A percentile compares a stretch with the other conserved stretches of the same genome.
Evolutionary conservation across 1,140 invertebrate genomes (phyloP).

Genomic region (Helicoverpa zea): DNA sequence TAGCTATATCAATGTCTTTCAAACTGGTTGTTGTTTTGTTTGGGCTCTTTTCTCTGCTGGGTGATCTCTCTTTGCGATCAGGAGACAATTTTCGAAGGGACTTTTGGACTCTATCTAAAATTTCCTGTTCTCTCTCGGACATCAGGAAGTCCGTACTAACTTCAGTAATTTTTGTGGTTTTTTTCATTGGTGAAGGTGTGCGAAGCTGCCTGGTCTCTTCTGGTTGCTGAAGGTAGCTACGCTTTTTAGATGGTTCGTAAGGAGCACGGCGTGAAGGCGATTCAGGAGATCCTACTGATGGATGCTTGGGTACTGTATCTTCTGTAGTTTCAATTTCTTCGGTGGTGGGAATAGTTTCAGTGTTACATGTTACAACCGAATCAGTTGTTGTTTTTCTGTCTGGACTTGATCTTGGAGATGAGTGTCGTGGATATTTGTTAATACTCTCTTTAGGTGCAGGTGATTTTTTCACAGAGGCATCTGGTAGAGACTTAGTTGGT

Average conservation of each 20-base stretch:
- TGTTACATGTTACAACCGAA: constrained; percentile 40
- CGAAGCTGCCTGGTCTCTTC: constrained; percentile 51
- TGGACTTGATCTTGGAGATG: constrained; percentile 14
- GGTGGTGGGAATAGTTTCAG: constrained; percentile 40
- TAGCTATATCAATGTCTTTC: constrained; percentile 59
- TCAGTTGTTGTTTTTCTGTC: constrained; percentile 50
- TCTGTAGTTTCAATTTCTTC: constrained; percentile 25
- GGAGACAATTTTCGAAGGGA: constrained; percentile 76
- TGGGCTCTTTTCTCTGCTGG: constrained; percentile 62
- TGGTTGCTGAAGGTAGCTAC: constrained; percentile 20
- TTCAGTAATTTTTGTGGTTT: constrained; percentile 50
- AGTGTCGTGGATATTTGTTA: constrained; percentile 16
- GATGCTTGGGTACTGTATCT: not conserved
- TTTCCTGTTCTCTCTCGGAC: constrained; percentile 75
- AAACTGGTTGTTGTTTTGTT: constrained; percentile 61
- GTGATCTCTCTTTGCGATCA: constrained; percentile 65
- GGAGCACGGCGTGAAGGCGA: constrained; percentile 38
- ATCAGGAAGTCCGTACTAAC: constrained; percentile 62
- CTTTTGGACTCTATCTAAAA: constrained; percentile 73
- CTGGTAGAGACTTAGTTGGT: not conserved
- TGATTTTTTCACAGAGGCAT: not conserved
- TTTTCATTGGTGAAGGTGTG: constrained; percentile 64
- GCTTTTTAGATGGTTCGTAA: constrained; percentile 22
- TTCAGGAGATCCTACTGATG: constrained; percentile 23
- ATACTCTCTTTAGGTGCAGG: not conserved